Base-by-base conservation (phyloP, 2,888 invertebrate genomes). In the Amiota minor region DNA sequence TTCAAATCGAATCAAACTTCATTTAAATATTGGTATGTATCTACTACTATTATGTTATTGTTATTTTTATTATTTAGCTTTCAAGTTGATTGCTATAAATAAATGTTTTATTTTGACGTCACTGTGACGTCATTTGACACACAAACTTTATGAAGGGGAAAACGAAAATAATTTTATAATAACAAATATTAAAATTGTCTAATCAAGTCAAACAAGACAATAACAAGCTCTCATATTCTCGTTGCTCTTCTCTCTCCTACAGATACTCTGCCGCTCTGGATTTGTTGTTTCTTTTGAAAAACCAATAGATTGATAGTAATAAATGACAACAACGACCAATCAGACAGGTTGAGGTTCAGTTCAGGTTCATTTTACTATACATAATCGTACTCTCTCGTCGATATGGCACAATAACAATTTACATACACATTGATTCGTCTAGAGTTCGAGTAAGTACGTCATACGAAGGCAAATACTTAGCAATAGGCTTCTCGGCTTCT, bases 41-140 rank as follows among this genome's bases (percentile, higher is more conserved):
- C 12, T 49, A 18, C n/a, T n/a, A n/a, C n/a, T n/a, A n/a, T n/a
- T n/a, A 20, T 46, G 16, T 61, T 49, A 49, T 70, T 71, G 64
- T 68, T 71, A 70, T 84, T 86, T 84, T 61, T 47, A 9, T 65
- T 14, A 62, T 46, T 23, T 56, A n/a, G 59, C 68, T 47, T 72
- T 70, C 70, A 71, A 71, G 71, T 49, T 50, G 20, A 77, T 76
- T 77, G 76, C 81, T 81, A 83, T 81, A 81, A 78, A 79, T 79
- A 78, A 80, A 79, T 78, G 74, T 80, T 78, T 74, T 76, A 82
- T 78, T 82, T 85, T 85, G 87, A 85, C 85, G 85, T 85, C 85
- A 85, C 84, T 79, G 81, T 85, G 84, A 85, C 87, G 87, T 85
- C 86, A 86, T 85, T 85, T 78, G 76, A 74, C 35, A 35, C 35